Evolutionary conservation across 1,140 invertebrate genomes (phyloP), one percentile per base, ranked within the genome.

Genomic region (Nautilus pompilius): DNA sequence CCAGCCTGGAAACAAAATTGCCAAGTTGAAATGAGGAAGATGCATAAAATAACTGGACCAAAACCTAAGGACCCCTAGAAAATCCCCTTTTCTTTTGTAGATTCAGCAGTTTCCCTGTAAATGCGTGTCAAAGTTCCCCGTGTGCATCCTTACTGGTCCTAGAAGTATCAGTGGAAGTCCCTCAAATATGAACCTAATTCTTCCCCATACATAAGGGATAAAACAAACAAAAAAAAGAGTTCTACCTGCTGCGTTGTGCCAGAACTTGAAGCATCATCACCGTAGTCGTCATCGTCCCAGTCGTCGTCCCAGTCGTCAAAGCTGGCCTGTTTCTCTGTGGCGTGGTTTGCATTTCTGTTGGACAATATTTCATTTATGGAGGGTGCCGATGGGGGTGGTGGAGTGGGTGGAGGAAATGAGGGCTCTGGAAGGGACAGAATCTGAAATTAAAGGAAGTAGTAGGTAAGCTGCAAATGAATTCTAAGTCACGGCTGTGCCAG

Each of bases 211-310:
- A 17, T 32, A 28, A 17, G 17, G 13, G 22, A 48, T 46, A 41
- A 55, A 49, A 15, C 55, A 63, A 17, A n/a, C 41, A 29, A 33
- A 57, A 26, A 56, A 41, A 74, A 64, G 66, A 69, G 69, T 48
- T 30, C 57, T 63, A 45, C 63, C 60, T 32, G 63, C 58, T 64
- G 65, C 45, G 28, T 64, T 29, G 76, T 79, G 32, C 75, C 75
- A 24, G 76, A 76, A 48, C 76, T 79, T 10, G 78, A 75, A n/a
- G 78, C 78, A 34, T 89, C 86, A 76, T 93, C 91, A 75, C 91
- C 92, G 80, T 95, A 92, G 77, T 93, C 91, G 68, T 93, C 92
- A 78, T 93, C 91, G 67, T 93, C 91, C 91, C 91, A 93, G 60
- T 93, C 92, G 76, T 94, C 92, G 63, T 93, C 91, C 88, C 88